Evolutionary conservation across 2,888 invertebrate species (phyloP).

Genomic region (Drosophila affinis): DNA sequence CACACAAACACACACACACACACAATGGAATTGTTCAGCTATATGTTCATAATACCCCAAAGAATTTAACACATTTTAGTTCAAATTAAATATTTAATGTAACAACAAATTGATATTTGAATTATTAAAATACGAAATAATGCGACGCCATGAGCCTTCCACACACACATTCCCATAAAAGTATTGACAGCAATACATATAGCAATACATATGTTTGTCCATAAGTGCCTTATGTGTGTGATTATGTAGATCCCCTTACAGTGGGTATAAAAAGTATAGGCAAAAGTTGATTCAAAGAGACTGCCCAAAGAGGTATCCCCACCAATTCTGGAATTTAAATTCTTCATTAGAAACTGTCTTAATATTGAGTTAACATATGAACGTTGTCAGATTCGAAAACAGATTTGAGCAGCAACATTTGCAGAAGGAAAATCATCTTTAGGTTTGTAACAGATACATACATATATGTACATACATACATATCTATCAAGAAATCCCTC

Average conservation of each 20-base stretch:
- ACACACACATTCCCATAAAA: conserved; percentile 20
- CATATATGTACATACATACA: no score
- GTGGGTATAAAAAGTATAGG: no score
- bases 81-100: conserved; percentile 79
- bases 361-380: no score
- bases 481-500: no score
- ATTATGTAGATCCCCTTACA: background rate
- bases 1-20: conserved; percentile 8
- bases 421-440: no score
- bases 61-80: conserved; percentile 79
- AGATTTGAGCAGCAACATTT: no score
- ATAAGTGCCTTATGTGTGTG: conserved; percentile 11
- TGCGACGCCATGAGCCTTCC: conserved; percentile 66
- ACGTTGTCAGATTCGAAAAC: no score
- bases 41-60: conserved; percentile 67
- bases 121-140: conserved; percentile 78
- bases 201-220: background rate
- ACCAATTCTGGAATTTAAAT: no score
- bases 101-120: conserved; percentile 78
- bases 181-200: conserved; percentile 1
- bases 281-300: no score
- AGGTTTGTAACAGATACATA: no score
- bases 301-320: no score
- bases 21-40: conserved; percentile 37
- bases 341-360: no score